Base-by-base conservation (phyloP, 1,140 invertebrate species). In the Metaphire vulgaris region DNA sequence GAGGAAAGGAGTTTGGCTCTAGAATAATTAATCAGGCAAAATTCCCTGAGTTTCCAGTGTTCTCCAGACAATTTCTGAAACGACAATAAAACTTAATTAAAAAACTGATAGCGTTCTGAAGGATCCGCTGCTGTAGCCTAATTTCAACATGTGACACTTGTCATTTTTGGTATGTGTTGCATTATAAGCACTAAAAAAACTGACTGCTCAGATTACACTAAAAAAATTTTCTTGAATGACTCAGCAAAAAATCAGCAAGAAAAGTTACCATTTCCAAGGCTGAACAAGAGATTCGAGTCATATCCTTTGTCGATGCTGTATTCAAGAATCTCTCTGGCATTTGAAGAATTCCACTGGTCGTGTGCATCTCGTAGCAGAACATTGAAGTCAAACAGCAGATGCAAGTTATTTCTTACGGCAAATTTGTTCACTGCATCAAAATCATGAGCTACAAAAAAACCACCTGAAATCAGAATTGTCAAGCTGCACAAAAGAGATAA, bases 231-330 rank as follows among this genome's bases (percentile, higher is more conserved):
- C n/a, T n/a, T n/a, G n/a, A n/a, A n/a, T n/a, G n/a, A n/a, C n/a
- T n/a, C n/a, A n/a, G n/a, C n/a, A n/a, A n/a, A n/a, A n/a, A n/a
- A n/a, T n/a, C n/a, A n/a, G n/a, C n/a, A n/a, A n/a, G n/a, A n/a
- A n/a, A n/a, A 69, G 69, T 81, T 85, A 90, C 89, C 91, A 88
- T 92, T 92, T 79, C 91, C 91, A 56, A 92, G 85, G 83, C 92
- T 90, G 90, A 90, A 92, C 79, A 90, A 89, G 1, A 91, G 79
- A 73, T 88, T 80, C 81, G 88, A 85, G 31, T 79, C 84, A 68
- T 89, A 86, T 33, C 80, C 80, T 65, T 77, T 77, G 29, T 85
- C 80, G 6, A 83, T 71, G 16, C 90, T 89, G 83, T 90, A 92
- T 72, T 87, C 78, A 70, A 92, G 85, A 26, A 92, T 85, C 77